Evolutionary conservation across 2,888 invertebrate species (phyloP), one percentile per base, ranked within the genome.

Genomic region (Hyles lineata): DNA sequence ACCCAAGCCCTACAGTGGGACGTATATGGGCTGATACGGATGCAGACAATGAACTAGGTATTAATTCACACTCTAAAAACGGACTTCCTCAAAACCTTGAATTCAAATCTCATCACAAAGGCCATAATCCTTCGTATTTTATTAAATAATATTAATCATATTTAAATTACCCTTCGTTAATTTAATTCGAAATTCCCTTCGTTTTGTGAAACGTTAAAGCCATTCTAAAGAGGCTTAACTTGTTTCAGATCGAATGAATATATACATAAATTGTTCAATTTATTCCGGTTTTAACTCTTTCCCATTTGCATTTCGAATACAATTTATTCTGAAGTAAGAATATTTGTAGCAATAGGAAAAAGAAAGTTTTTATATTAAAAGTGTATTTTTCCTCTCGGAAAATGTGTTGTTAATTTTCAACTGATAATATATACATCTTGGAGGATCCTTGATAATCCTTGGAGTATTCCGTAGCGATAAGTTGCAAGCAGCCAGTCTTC

Each of bases 241-340:
- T 67, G 67, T 60, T 59, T 59, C 67, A 29, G 67, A 69, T 72
- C 25, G 29, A 50, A 59, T 60, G 72, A 72, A 72, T 72, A 72
- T 29, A 58, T 70, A 50, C 50, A 72, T 70, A 70, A 35, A 50
- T 73, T 60, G 43, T n/a, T 58, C 63, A 71, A 72, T 70, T 77
- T 74, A 76, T 74, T 75, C 75, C 55, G 73, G 70, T 71, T 60
- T 72, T 72, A 76, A 78, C 74, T 74, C 75, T 71, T 73, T 74
- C 70, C 70, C 55, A 78, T 78, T 74, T 76, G 73, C 74, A 77
- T 78, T 80, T 82, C 74, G 74, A 79, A 83, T 82, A 79, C 21
- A 50, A 67, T 61, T 50, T 50, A 50, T 17, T 23, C 23, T 50
- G 21, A 50, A 50, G 15, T 43, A 15, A 11, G 15, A 43, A 21